phyloP scores from a whole-genome alignment of 2,797 vertebrate genomes.

The Microchirus variegatus region DNA sequence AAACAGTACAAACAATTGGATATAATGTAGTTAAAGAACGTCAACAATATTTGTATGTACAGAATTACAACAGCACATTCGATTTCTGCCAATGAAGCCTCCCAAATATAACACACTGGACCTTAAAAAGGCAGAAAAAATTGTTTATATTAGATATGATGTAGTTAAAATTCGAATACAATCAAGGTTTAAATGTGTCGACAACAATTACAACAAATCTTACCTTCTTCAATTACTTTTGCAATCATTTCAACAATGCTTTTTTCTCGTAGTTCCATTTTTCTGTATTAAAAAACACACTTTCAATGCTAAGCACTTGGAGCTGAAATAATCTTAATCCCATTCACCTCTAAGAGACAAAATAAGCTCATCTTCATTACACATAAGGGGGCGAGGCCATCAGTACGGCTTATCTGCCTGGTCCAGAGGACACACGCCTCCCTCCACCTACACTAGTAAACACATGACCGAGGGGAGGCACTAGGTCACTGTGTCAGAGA shows the following conservation, averaged over 20 bases:
- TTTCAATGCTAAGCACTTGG: constrained; percentile 14
- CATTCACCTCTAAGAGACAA: constrained; percentile 15
- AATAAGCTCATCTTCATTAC: constrained; percentile 62
- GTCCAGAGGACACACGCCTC: constrained; percentile 64
- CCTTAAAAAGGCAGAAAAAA: too few relatives aligned
- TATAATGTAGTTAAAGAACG: too few relatives aligned
- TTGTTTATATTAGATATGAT: too few relatives aligned
- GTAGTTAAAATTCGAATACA: too few relatives aligned
- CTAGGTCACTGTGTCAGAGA: constrained; percentile 10
- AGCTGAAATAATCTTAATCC: constrained; percentile 29
- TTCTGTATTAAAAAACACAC: constrained; percentile 16
- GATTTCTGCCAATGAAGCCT: too few relatives aligned
- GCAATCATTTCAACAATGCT: constrained; percentile 79
- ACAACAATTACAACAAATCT: constrained; percentile 27
- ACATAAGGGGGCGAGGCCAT: constrained; percentile 65
- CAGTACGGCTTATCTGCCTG: constrained; percentile 76
- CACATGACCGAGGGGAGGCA: constrained; percentile 14
- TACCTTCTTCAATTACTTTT: constrained; percentile 84
- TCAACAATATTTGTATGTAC: too few relatives aligned
- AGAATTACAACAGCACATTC: too few relatives aligned
- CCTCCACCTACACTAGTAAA: constrained; percentile 39
- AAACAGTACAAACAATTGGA: too few relatives aligned
- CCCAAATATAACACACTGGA: too few relatives aligned
- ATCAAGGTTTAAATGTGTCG: too few relatives aligned
- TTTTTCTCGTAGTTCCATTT: constrained; percentile 77